Conservation (phyloP, 2,113 vertebrate genomes). For the Tenrec ecaudatus region DNA sequence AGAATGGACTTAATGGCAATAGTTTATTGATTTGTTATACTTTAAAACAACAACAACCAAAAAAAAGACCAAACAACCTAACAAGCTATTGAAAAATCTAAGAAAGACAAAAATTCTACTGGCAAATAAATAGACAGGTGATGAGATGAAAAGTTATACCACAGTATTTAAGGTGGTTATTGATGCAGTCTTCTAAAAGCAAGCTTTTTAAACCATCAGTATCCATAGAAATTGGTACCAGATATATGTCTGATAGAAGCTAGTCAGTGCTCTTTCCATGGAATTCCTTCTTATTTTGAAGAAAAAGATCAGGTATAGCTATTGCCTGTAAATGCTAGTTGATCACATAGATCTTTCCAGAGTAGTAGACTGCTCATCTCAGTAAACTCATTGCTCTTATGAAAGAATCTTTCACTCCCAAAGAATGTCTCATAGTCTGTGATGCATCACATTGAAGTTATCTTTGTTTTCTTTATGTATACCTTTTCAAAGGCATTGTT, state of each 20-base stretch:
- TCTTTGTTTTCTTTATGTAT: neutral
- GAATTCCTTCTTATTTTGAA: neutral
- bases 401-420: neutral
- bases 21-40: too few species aligned
- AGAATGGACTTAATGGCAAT: too few species aligned
- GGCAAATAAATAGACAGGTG: neutral
- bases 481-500: neutral
- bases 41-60: too few species aligned
- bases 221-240: neutral
- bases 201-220: neutral
- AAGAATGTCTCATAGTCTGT: neutral
- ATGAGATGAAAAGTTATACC: neutral
- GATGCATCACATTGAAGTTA: neutral
- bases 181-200: neutral
- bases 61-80: too few species aligned
- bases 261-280: neutral
- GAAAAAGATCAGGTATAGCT: neutral
- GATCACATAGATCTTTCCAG: neutral
- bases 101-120: too few species aligned
- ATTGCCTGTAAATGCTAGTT: neutral
- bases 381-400: neutral
- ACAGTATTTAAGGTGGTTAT: neutral
- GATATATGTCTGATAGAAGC: neutral
- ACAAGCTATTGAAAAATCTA: too few species aligned
- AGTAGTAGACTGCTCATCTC: neutral